These are phyloP conservation scores for Desmophyllum pertusum DNA, from an alignment of 92 coral and sea anemone species.

Conservation along the genomic window DNA sequence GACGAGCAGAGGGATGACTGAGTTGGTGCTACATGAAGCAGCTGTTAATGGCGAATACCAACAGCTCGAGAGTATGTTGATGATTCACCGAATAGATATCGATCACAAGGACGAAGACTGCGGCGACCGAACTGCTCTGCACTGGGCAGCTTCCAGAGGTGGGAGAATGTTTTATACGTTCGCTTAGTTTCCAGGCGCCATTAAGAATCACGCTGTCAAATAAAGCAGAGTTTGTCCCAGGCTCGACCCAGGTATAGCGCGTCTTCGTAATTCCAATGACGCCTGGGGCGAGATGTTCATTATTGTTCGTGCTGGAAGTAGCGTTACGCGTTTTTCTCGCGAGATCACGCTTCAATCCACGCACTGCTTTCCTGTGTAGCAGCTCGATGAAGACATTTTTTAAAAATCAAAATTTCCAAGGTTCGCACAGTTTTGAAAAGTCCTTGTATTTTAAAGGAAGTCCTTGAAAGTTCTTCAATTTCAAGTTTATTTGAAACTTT, in stretches of 20 bases:
- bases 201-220: not conserved
- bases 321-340: not conserved
- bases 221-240: not conserved
- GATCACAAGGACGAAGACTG: conserved; percentile 89
- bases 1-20: conserved; percentile 65
- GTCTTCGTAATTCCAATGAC: not conserved
- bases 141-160: conserved; percentile 97
- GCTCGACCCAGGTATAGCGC: not conserved
- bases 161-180: not conserved
- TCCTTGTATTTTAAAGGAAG: too few relatives aligned
- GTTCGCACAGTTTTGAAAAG: too few relatives aligned
- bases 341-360: not conserved
- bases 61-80: conserved; percentile 85
- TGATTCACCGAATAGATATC: conserved; percentile 91
- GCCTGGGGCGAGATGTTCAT: not conserved
- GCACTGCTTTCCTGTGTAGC: not conserved
- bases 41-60: conserved; percentile 91
- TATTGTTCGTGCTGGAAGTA: not conserved
- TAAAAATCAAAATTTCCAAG: too few relatives aligned
- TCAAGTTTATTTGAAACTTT: too few relatives aligned
- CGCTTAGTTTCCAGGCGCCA: not conserved
- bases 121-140: conserved; percentile 92
- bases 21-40: conserved; percentile 94
- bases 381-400: conserved; percentile 1
- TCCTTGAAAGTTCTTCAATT: too few relatives aligned